These are phyloP conservation scores for Calameuta pallipes DNA, from an alignment of 2,888 invertebrate genomes.

Conservation along the genomic window DNA sequence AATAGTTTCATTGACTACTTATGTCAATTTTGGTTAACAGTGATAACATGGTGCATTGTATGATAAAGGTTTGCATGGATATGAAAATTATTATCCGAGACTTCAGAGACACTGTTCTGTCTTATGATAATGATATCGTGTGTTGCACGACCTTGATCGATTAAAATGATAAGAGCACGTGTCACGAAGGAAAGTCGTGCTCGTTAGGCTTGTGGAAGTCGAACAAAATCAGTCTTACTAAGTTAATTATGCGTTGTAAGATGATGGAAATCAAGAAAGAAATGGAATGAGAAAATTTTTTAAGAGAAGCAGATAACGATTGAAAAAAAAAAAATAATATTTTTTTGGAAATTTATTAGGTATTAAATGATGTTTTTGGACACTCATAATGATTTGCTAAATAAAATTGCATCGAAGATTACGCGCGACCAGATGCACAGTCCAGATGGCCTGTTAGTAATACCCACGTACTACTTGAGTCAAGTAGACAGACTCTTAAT, in stretches of 20 bases:
- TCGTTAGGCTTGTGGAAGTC: not conserved
- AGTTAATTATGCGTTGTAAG: not conserved
- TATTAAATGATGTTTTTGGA: not conserved
- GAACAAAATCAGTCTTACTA: not conserved
- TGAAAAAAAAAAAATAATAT: not conserved
- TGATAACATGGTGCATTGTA: not conserved
- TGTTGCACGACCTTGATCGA: not conserved
- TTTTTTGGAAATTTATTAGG: not conserved
- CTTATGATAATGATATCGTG: not conserved
- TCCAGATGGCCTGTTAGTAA: not conserved
- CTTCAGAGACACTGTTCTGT: not conserved
- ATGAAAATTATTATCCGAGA: not conserved
- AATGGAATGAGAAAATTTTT: not conserved
- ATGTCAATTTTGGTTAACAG: not conserved
- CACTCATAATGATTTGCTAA: not conserved
- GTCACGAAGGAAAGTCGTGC: not conserved
- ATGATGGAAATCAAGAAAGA: not conserved
- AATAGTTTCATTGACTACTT: not conserved
- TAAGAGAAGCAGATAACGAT: not conserved
- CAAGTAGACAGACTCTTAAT: conserved; percentile 2
- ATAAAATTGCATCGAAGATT: not conserved
- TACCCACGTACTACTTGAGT: not conserved
- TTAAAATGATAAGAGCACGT: not conserved
- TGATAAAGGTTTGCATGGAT: not conserved
- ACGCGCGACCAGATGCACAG: not conserved